Evolutionary conservation across 2,797 vertebrate species (phyloP).

Genomic region (Gymnocypris eckloni): DNA sequence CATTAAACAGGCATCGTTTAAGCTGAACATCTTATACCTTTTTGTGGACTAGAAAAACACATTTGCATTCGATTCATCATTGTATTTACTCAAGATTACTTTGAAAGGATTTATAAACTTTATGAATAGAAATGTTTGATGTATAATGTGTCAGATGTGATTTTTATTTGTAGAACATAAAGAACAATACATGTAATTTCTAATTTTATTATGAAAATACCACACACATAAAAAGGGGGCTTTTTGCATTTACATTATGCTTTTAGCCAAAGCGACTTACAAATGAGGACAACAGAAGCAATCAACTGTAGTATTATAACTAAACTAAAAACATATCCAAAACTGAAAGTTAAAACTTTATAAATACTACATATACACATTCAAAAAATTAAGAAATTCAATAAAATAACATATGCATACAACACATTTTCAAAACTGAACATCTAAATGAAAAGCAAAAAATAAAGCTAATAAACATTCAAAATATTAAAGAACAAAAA

Average conservation of each 20-base stretch:
- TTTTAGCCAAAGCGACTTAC: no score
- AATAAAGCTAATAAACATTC: no score
- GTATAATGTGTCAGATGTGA: neutral
- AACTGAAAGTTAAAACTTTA: no score
- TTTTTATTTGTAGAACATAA: neutral
- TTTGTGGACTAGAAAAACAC: neutral
- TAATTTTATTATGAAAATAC: neutral
- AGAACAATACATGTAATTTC: neutral
- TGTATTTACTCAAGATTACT: neutral
- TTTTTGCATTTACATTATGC: neutral
- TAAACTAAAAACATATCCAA: no score
- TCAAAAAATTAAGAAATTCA: no score
- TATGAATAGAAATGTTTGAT: neutral
- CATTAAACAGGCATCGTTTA: neutral
- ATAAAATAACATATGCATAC: no score
- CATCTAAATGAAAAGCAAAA: no score
- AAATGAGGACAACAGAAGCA: no score
- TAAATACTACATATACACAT: no score
- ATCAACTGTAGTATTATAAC: no score
- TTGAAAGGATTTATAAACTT: neutral
- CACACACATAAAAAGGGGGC: neutral
- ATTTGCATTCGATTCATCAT: neutral
- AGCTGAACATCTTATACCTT: neutral
- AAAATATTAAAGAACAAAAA: no score
- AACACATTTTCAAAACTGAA: no score